Conservation (phyloP, 1,140 invertebrate genomes). For the Brachionus rotundiformis region DNA sequence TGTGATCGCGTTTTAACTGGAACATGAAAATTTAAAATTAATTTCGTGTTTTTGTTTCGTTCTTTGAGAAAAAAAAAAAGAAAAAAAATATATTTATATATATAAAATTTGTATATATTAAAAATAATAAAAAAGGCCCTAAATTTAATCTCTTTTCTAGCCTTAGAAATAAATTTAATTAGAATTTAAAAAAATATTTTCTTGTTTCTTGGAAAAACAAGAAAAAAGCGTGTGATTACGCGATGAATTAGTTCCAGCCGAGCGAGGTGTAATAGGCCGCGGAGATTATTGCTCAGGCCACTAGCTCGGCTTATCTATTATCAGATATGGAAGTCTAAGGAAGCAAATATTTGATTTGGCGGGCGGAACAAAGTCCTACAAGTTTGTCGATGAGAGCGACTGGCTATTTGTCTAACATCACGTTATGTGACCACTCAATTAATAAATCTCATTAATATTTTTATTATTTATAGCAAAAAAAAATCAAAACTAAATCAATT, state of each 20-base stretch:
- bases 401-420: constrained; percentile 6
- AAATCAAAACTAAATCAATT: not conserved
- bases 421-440: constrained; percentile 46
- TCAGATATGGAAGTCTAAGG: not conserved
- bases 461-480: constrained; percentile 7
- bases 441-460: constrained; percentile 42
- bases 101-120: too few relatives aligned
- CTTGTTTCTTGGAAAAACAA: not conserved
- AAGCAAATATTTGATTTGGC: constrained; percentile 36
- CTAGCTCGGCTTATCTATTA: not conserved
- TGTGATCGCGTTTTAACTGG: constrained; percentile 8
- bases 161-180: constrained; percentile 42
- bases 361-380: not conserved
- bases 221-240: not conserved
- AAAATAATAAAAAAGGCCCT: too few relatives aligned
- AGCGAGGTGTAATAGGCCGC: not conserved
- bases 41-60: constrained; percentile 18
- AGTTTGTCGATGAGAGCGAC: not conserved
- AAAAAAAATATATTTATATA: too few relatives aligned
- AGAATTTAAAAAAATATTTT: constrained; percentile 23
- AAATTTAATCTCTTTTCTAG: constrained; percentile 14
- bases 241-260: not conserved
- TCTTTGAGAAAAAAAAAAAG: not conserved
- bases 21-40: constrained; percentile 17
- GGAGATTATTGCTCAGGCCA: not conserved